A percentile compares a stretch with the other conserved stretches of the same genome.
Conservation (phyloP, 2,113 vertebrate species). For the Ammodramus savannarum region DNA sequence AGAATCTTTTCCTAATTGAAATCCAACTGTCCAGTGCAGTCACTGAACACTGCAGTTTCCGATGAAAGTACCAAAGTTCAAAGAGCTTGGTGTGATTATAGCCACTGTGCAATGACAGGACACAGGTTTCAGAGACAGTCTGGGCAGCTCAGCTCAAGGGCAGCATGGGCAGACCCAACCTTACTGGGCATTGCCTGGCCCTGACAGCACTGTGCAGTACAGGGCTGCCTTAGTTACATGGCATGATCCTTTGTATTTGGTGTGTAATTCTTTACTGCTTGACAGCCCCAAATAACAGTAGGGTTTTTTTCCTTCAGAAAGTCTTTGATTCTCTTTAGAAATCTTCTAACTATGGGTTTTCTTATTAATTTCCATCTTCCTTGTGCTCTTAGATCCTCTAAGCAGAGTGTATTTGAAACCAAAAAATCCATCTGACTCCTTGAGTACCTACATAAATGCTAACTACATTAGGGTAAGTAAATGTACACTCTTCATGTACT, state of each 20-base stretch:
- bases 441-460: slow-evolving; percentile 95
- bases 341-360: slow-evolving; percentile 30
- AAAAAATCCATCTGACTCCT: slow-evolving; percentile 82
- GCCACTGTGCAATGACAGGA: neutral
- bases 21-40: neutral
- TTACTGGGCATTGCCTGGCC: neutral
- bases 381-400: slow-evolving; percentile 83
- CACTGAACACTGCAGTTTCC: neutral
- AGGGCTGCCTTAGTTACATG: neutral
- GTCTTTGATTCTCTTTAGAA: neutral
- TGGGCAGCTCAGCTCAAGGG: neutral
- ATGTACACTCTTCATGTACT: slow-evolving; percentile 2
- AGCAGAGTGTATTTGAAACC: slow-evolving; percentile 90
- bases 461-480: slow-evolving; percentile 93
- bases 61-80: neutral
- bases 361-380: slow-evolving; percentile 41
- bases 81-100: neutral
- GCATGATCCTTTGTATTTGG: neutral
- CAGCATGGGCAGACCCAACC: neutral
- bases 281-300: neutral
- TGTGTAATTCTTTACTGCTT: neutral
- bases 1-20: neutral
- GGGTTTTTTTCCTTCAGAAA: neutral
- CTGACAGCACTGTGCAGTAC: neutral
- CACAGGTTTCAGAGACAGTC: neutral